Evolutionary conservation across 2,888 invertebrate species (phyloP).

Genomic region (Aplocera efformata): DNA sequence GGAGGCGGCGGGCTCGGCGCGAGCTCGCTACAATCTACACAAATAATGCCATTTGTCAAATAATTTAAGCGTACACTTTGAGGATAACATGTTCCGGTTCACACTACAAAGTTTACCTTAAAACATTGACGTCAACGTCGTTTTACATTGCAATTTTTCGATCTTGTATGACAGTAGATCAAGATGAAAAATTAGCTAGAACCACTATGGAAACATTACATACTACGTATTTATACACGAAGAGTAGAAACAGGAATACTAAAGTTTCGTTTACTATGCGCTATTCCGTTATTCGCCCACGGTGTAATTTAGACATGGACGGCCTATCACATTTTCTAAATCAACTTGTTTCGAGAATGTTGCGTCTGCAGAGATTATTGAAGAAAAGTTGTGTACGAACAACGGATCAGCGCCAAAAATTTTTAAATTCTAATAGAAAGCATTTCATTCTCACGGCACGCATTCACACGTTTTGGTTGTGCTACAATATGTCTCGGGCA

Average conservation of each 20-base stretch:
- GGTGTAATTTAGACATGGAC: conserved; percentile 46
- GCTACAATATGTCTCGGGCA: conserved; percentile 54
- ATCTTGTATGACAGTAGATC: conserved; percentile 50
- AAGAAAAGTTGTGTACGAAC: conserved; percentile 30
- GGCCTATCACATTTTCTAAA: conserved; percentile 48
- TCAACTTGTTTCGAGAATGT: neutral
- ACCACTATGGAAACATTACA: conserved; percentile 61
- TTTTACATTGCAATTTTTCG: conserved; percentile 32
- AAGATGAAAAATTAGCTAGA: conserved; percentile 63
- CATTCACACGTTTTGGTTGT: conserved; percentile 42
- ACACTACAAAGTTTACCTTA: conserved; percentile 54
- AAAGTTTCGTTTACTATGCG: conserved; percentile 53
- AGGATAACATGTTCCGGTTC: conserved; percentile 43
- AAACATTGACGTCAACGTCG: conserved; percentile 41
- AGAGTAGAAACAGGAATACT: conserved; percentile 67
- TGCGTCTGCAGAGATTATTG: no score
- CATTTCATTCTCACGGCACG: conserved; percentile 65
- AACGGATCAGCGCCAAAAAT: conserved; percentile 51
- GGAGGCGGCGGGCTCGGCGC: conserved; percentile 40
- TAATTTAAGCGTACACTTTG: conserved; percentile 53
- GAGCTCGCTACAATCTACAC: conserved; percentile 38
- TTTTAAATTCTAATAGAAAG: conserved; percentile 63
- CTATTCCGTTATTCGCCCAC: conserved; percentile 48
- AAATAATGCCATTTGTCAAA: conserved; percentile 46
- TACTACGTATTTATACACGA: conserved; percentile 67